Percentiles rank a stretch among this genome's conserved stretches.
phyloP scores from a whole-genome alignment of 1,140 invertebrate genomes.

The Chrysoperla carnea region DNA sequence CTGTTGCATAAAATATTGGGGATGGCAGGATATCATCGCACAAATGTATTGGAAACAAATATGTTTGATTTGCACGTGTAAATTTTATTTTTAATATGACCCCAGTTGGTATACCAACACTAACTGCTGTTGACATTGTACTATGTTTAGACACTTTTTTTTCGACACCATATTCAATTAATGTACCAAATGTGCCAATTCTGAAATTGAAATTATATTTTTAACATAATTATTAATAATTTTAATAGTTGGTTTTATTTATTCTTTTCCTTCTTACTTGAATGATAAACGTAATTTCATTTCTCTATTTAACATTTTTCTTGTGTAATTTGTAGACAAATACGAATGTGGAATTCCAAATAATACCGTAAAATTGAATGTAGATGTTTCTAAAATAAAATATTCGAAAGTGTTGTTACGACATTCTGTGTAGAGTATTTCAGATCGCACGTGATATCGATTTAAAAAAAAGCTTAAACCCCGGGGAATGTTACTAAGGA shows the following conservation, averaged over 20 bases:
- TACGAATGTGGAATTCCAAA: constrained; percentile 70
- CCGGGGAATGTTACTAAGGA: too few species aligned
- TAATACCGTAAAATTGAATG: constrained; percentile 48
- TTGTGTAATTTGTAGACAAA: constrained; percentile 52
- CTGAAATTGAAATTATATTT: constrained; percentile 28
- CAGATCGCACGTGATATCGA: too few species aligned
- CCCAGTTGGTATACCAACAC: constrained; percentile 68
- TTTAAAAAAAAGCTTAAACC: too few species aligned
- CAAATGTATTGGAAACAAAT: constrained; percentile 76
- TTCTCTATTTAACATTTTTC: constrained; percentile 59
- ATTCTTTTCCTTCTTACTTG: constrained; percentile 41
- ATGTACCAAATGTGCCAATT: constrained; percentile 68
- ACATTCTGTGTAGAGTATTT: too few species aligned
- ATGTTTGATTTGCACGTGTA: constrained; percentile 70
- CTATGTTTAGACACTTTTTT: constrained; percentile 86
- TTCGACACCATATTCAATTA: constrained; percentile 79
- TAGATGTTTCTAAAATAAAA: constrained; percentile 20
- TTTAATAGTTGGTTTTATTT: not conserved
- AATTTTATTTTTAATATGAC: constrained; percentile 80
- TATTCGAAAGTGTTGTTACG: too few species aligned
- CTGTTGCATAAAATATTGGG: constrained; percentile 83
- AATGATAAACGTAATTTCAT: constrained; percentile 53
- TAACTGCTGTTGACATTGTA: constrained; percentile 66
- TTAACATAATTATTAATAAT: not conserved
- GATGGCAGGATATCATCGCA: constrained; percentile 79